A percentile compares a stretch with the other conserved stretches of the same genome.
Conservation (phyloP, 2,797 vertebrate species). For the Hypotaenidia philippensis region DNA sequence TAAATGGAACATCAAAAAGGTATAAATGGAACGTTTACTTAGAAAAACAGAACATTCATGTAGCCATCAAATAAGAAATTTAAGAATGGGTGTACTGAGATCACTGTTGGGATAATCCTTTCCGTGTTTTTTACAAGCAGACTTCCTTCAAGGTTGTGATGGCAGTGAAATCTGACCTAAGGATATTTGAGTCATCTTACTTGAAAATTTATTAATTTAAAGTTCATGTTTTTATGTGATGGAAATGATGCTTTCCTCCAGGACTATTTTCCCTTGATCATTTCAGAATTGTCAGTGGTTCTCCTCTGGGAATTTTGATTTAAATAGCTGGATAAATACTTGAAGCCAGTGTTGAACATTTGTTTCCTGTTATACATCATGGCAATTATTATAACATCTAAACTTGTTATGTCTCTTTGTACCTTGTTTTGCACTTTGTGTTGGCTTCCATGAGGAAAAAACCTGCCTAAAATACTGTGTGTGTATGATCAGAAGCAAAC, state of each 20-base stretch:
- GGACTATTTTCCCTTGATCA: background rate
- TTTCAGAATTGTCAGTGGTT: background rate
- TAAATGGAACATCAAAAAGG: background rate
- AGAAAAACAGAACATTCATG: background rate
- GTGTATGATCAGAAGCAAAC: background rate
- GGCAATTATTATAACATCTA: background rate
- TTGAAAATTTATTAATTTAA: background rate
- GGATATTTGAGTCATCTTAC: background rate
- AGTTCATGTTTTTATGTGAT: background rate
- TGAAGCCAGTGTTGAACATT: background rate
- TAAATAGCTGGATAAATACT: background rate
- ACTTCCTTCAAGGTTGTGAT: background rate
- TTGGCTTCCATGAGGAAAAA: background rate
- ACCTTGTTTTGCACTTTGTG: background rate
- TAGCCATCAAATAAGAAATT: background rate
- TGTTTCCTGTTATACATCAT: background rate
- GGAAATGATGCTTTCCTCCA: background rate
- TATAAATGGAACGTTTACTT: background rate
- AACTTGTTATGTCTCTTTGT: background rate
- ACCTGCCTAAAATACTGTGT: background rate
- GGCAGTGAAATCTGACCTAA: background rate
- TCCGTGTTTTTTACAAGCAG: background rate
- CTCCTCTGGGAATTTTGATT: background rate
- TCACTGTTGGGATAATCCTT: background rate
- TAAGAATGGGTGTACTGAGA: background rate